phyloP scores from a whole-genome alignment of 2,888 invertebrate species.

The Ectemnius cavifrons region DNA sequence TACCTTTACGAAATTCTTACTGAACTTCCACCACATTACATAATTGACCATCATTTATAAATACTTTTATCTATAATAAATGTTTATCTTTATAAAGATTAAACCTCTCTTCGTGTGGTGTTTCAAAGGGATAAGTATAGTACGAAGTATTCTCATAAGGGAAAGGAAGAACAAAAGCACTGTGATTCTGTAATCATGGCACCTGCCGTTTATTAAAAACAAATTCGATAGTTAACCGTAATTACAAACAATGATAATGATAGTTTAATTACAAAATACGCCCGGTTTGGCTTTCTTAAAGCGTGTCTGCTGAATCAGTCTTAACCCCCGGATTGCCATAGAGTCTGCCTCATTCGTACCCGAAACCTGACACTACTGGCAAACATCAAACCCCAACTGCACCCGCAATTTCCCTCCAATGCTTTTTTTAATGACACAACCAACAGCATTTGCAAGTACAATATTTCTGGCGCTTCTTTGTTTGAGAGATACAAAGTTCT shows the following conservation, averaged over 20 bases:
- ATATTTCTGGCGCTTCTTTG: too few relatives aligned
- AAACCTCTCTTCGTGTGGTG: not conserved
- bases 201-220: constrained; percentile 75
- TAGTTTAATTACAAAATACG: constrained; percentile 71
- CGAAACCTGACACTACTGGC: not conserved
- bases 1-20: too few relatives aligned
- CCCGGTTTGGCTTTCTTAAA: constrained; percentile 66
- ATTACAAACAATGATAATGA: constrained; percentile 72
- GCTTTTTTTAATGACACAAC: not conserved
- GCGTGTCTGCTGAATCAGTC: constrained; percentile 68
- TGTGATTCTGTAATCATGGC: constrained; percentile 68
- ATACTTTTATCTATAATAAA: too few relatives aligned
- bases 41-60: too few relatives aligned
- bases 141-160: not conserved
- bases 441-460: too few relatives aligned
- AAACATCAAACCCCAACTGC: not conserved
- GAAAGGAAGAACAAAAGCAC: not conserved
- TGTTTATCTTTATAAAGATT: too few relatives aligned
- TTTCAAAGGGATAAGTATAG: not conserved
- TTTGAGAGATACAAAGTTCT: too few relatives aligned
- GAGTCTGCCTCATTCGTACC: constrained; percentile 18
- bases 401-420: not conserved
- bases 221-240: constrained; percentile 70
- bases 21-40: too few relatives aligned
- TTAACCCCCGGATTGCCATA: constrained; percentile 70